Evolutionary conservation across 2,888 invertebrate genomes (phyloP).

Genomic region (Muschampia plurimacula): DNA sequence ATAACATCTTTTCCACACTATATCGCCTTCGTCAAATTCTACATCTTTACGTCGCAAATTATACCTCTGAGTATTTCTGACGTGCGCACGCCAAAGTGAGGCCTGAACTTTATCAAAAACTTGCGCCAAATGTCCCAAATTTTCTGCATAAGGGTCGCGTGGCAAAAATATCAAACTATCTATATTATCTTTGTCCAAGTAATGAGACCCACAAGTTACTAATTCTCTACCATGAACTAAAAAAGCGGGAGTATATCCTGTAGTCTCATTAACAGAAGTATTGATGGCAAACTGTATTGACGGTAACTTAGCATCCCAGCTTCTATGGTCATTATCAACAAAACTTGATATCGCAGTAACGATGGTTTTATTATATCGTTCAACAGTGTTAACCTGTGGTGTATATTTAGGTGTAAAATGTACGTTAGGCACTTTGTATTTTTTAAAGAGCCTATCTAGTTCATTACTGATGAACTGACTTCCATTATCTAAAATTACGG

Average conservation of each 20-base stretch:
- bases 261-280: background rate
- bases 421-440: background rate
- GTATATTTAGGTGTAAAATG: background rate
- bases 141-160: background rate
- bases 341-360: background rate
- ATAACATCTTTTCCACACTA: background rate
- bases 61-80: background rate
- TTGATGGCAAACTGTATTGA: slow-evolving; percentile 9
- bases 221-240: background rate
- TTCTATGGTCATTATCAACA: slow-evolving; percentile 1
- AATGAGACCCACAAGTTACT: background rate
- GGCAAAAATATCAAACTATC: background rate
- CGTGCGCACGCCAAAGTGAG: background rate
- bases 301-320: background rate
- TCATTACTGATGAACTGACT: slow-evolving; percentile 44
- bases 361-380: background rate
- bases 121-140: background rate
- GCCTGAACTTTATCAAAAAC: background rate
- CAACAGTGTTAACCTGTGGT: background rate
- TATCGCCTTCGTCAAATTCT: background rate
- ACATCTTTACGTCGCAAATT: background rate
- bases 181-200: background rate
- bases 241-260: slow-evolving; percentile 11
- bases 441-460: background rate
- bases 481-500: slow-evolving; percentile 48